Percentiles rank a stretch among this genome's conserved stretches.
Conservation (phyloP, 2,888 invertebrate species). For the Limnephilus auricula region DNA sequence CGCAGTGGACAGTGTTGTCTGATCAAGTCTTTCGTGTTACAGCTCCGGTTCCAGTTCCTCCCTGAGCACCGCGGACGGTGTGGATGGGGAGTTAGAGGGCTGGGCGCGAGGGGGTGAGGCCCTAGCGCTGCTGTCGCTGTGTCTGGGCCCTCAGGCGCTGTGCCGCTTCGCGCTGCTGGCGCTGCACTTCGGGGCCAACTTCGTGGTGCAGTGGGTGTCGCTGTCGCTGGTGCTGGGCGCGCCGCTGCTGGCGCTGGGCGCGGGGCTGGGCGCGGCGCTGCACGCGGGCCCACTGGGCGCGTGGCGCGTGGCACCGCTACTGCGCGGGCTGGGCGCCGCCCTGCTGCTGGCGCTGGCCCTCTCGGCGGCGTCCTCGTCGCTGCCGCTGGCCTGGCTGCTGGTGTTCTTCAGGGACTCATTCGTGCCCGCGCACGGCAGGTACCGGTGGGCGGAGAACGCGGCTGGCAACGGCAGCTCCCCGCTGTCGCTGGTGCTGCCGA, state of each 20-base stretch:
- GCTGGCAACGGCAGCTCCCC: conserved; percentile 87
- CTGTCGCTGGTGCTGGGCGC: conserved; percentile 89
- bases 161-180: conserved; percentile 92
- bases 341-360: conserved; percentile 87
- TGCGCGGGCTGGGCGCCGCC: conserved; percentile 92
- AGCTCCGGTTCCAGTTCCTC: conserved; percentile 54
- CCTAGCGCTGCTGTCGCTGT: conserved; percentile 90
- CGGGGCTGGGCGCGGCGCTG: conserved; percentile 90
- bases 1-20: not conserved
- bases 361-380: conserved; percentile 91
- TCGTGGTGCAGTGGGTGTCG: conserved; percentile 92
- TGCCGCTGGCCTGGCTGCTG: conserved; percentile 94
- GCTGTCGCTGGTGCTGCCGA: conserved; percentile 88
- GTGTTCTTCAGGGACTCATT: conserved; percentile 93
- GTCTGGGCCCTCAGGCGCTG: conserved; percentile 92
- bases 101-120: conserved; percentile 88
- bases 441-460: conserved; percentile 92
- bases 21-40: not conserved
- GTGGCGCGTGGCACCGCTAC: conserved; percentile 95
- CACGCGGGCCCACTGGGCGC: conserved; percentile 92
- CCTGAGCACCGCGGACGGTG: conserved; percentile 50
- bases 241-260: conserved; percentile 90
- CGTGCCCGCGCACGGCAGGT: conserved; percentile 86
- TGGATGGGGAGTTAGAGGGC: conserved; percentile 74
- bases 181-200: conserved; percentile 91